Base-by-base conservation (phyloP, 2,113 vertebrate species). In the Daphoenositta chrysoptera region DNA sequence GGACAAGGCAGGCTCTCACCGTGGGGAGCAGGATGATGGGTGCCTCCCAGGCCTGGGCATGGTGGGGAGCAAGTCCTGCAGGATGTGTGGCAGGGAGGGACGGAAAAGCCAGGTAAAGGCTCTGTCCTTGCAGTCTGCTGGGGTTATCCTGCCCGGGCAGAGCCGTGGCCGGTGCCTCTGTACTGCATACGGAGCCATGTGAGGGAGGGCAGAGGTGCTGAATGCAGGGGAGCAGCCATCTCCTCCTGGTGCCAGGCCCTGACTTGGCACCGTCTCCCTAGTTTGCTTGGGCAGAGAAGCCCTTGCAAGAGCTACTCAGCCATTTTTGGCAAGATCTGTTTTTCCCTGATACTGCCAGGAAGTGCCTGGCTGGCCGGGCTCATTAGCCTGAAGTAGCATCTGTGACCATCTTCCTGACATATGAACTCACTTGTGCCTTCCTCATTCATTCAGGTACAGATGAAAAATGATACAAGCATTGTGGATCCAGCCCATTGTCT, bases 111-210 rank as follows among this genome's bases (percentile, higher is more conserved):
- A 3, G 4, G 26, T 3, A 22, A 68, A 89, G 39, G 35, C 44
- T 75, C 15, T 22, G 19, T 73, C n/a, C 45, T 68, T 1, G 0
- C 13, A 33, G 40, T 40, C 63, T 58, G 39, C 53, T 2, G 7
- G 31, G 5, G 37, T 33, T 33, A 14, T 44, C 30, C 27, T 51
- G 30, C 6, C 54, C 13, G 64, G n/a, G 61, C 45, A 85, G 51
- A 48, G 37, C 39, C 45, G 40, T 1, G 1, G 12, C 15, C 0
- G 0, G 45, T 33, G 31, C 23, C 53, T 30, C 26, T 1, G 9
- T 6, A 0, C 35, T n/a, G 12, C 1, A 1, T 11, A 10, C 4
- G 30, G 30, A 42, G 58, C 33, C 1, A 4, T 1, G 10, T 0
- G 3, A 72, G 37, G 53, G 48, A 47, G 35, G 61, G n/a, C 27